phyloP scores from a whole-genome alignment of 2,888 invertebrate genomes.

The Rhodophaea formosa region DNA sequence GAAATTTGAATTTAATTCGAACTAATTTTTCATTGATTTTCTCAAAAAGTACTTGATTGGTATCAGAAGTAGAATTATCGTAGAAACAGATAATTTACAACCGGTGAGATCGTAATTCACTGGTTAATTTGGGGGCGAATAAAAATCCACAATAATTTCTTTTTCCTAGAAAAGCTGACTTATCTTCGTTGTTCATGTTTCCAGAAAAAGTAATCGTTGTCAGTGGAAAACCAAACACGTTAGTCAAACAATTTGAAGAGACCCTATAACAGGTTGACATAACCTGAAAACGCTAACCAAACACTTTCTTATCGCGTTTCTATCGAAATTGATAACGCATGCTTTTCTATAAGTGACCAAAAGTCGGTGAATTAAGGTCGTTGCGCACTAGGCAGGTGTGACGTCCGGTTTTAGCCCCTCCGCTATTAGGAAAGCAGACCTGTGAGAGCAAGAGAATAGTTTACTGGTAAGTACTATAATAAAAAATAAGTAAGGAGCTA shows the following conservation, averaged over 20 bases:
- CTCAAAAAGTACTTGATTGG: no score
- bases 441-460: conserved; percentile 28
- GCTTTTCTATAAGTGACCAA: conserved; percentile 21
- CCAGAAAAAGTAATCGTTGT: not conserved
- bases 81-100: no score
- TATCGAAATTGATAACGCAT: not conserved
- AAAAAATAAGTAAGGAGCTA: no score
- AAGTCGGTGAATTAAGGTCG: conserved; percentile 41
- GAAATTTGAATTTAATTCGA: no score
- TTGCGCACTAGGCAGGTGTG: conserved; percentile 53
- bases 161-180: no score
- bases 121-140: no score
- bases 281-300: conserved; percentile 8
- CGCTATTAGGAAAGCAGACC: conserved; percentile 51
- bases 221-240: not conserved
- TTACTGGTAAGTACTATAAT: no score
- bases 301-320: conserved; percentile 1
- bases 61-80: no score
- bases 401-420: conserved; percentile 48
- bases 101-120: no score
- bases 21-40: no score
- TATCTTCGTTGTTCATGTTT: no score
- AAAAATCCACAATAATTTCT: no score
- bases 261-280: conserved; percentile 2
- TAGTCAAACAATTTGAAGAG: conserved; percentile 1